Evolutionary conservation across 2,797 vertebrate species (phyloP).

Genomic region (Poeciliopsis gracilis): DNA sequence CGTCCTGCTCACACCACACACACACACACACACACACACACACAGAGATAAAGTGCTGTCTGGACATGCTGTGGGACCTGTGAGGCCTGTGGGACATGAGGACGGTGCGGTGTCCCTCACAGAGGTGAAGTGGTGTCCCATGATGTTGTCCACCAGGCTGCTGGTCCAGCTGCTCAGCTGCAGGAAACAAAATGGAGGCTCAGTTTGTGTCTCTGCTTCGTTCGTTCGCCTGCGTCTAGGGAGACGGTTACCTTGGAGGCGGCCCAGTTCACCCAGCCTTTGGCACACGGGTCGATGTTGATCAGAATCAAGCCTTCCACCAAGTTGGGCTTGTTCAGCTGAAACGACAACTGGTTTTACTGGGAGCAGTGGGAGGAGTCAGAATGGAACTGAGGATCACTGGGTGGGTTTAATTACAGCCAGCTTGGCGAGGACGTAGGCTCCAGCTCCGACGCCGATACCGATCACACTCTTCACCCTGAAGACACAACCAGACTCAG

Average conservation of each 20-base stretch:
- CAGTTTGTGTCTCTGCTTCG: background rate
- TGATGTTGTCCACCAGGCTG: constrained; percentile 90
- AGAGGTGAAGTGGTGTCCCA: constrained; percentile 93
- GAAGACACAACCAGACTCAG: constrained; percentile 7
- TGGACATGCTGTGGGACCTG: too few species aligned
- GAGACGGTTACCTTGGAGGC: constrained; percentile 86
- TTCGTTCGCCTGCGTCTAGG: background rate
- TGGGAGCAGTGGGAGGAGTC: background rate
- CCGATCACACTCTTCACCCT: constrained; percentile 87
- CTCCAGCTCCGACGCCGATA: constrained; percentile 94
- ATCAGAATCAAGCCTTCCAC: constrained; percentile 94
- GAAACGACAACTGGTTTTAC: constrained; percentile 32
- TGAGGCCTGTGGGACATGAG: background rate
- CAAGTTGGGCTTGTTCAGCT: constrained; percentile 88
- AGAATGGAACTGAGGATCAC: background rate
- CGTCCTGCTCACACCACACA: constrained; percentile 79
- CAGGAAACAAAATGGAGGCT: background rate
- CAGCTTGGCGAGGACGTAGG: constrained; percentile 90
- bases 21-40: background rate
- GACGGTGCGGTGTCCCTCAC: constrained; percentile 75
- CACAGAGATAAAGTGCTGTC: too few species aligned
- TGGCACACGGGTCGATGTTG: constrained; percentile 93
- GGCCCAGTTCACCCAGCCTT: constrained; percentile 98
- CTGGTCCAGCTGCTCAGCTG: constrained; percentile 94
- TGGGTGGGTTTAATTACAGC: constrained; percentile 81